Evolutionary conservation across 2,888 invertebrate genomes (phyloP), one percentile per base, ranked within the genome.

Genomic region (Norana najaformis): DNA sequence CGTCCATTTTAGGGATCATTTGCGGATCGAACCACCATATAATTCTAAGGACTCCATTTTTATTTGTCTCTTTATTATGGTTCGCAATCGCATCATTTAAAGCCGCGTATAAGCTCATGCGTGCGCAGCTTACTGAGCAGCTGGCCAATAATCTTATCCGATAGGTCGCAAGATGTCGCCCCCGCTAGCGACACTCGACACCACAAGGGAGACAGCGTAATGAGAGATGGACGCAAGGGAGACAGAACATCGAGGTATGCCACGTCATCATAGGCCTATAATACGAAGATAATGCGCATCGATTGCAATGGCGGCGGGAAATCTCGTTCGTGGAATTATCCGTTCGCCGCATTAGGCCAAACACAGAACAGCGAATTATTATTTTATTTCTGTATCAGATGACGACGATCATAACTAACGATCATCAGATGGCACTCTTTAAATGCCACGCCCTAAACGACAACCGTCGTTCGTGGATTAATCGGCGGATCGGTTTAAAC

Each of bases 101-200:
- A 69, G 69, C 69, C 69, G 69, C 69, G 30, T 69, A n/a, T 69
- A 69, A 69, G 69, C 69, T 69, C 69, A 69, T n/a, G 69, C 69
- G 69, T 69, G 69, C 69, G n/a, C 69, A 69, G 69, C 69, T 69
- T 69, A 69, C 69, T 30, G 69, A 69, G 11, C 69, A 69, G 69
- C 69, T 69, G 69, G 69, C 69, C 69, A n/a, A 69, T 69, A 69
- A 69, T 69, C 69, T 69, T 69, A 69, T 69, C 69, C 69, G n/a
- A 16, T n/a, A 69, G 69, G 69, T 69, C 69, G 69, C 69, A 69
- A 69, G 69, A 69, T 69, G 69, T 69, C 69, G 69, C n/a, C 69
- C 69, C 69, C 69, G 5, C 69, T 69, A 69, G 69, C n/a, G 69
- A 69, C 69, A 69, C 69, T 69, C 69, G 69, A 69, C 69, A 69